Evolutionary conservation across 2,888 invertebrate genomes (phyloP), one percentile per base, ranked within the genome.

Genomic region (Oscheius myriophilus): DNA sequence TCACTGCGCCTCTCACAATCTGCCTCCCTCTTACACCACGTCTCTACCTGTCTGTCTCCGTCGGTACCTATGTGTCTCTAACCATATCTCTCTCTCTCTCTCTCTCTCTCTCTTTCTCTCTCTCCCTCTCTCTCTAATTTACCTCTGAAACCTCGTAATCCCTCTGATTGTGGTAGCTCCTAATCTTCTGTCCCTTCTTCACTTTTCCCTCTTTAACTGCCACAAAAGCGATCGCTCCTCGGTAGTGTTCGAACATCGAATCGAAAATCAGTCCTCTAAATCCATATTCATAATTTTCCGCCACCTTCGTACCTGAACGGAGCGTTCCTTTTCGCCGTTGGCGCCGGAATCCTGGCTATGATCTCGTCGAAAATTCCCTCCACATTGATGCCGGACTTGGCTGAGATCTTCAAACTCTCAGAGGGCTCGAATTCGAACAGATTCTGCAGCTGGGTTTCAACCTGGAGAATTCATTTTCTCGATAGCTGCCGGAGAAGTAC

Each of bases 161-260:
- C 84, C 93, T 94, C 65, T 90, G 90, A 62, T 92, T 91, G 69
- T 92, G 90, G 70, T 82, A 82, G 16, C 92, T 93, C 70, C 90
- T 90, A 18, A 97, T 92, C 72, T 91, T 89, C 41, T 81, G 79
- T 9, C 94, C 94, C 25, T 91, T 86, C 75, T 90, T 89, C 1
- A 95, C 86, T 18, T 87, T 88, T 0, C 96, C 96, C 86, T 93
- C 92, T 75, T 91, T 90, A 46, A 95, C 90, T 87, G 92, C 92
- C 26, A 93, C 90, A 33, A 93, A 88, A 78, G 92, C 91, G 66
- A 94, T 88, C 0, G 92, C 92, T 0, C 95, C 95, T 45, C 92
- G 91, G 86, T 92, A 95, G 77, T 91, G 91, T 87, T 96, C 94
- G 88, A 92, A 96, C 92, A 94, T 95, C 67, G 94, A 94, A 86